Conservation (phyloP, 2,113 vertebrate species). For the Gavialis gangeticus region DNA sequence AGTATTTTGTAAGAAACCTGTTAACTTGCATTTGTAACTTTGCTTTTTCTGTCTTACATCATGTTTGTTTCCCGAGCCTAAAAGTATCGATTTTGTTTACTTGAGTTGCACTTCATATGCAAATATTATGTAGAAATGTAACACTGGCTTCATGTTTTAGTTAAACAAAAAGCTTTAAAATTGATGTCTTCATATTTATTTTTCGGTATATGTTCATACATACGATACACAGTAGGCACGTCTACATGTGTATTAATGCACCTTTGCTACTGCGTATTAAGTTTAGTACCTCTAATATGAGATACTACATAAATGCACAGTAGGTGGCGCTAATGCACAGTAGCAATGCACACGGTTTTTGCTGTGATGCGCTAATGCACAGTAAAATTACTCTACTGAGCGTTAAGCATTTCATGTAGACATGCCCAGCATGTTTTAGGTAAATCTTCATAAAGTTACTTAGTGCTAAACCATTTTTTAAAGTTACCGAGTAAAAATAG, state of each 20-base stretch:
- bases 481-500: conserved; percentile 15
- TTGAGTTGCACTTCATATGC: conserved; percentile 18
- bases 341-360: no score
- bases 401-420: no score
- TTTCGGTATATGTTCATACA: conserved; percentile 25
- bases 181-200: conserved; percentile 26
- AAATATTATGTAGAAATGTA: conserved; percentile 25
- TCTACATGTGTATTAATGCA: no score
- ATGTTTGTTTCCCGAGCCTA: not conserved
- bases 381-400: no score
- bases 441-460: conserved; percentile 30
- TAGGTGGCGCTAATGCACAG: no score
- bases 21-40: conserved; percentile 6
- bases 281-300: no score
- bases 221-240: not conserved
- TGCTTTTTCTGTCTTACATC: not conserved
- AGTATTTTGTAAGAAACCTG: conserved; percentile 3
- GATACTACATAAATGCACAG: no score
- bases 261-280: no score
- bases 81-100: not conserved
- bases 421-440: not conserved
- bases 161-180: not conserved
- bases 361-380: no score
- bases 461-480: conserved; percentile 33
- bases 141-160: conserved; percentile 4